Evolutionary conservation across 37 sponge, comb jelly and placozoan genomes (phyloP).

Genomic region (Sycon ciliatum): DNA sequence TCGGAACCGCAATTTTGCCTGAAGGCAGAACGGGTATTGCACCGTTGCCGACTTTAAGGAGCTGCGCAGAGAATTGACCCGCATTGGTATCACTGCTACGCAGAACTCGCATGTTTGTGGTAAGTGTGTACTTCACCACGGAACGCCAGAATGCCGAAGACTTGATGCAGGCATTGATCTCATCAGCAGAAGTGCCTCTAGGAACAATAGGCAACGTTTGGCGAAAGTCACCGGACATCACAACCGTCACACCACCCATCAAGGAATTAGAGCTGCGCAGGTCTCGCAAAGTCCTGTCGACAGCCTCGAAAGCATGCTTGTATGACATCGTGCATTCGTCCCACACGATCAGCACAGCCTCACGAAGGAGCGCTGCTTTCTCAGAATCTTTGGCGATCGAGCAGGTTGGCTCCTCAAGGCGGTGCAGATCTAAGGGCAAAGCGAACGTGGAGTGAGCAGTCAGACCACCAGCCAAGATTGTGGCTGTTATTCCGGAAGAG

Average conservation of each 20-base stretch:
- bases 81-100: constrained; percentile 16
- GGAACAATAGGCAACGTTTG: constrained; percentile 29
- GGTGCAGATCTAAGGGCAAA: constrained; percentile 22
- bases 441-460: constrained; percentile 29
- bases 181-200: constrained; percentile 23
- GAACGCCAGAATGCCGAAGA: constrained; percentile 11
- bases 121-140: constrained; percentile 2
- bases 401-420: constrained; percentile 15
- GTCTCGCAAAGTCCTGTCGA: constrained; percentile 3
- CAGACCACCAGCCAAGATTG: constrained; percentile 16
- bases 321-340: constrained; percentile 22
- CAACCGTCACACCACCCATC: constrained; percentile 18
- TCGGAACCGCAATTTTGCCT: not conserved
- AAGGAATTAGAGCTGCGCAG: not conserved
- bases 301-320: constrained; percentile 14
- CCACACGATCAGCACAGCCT: constrained; percentile 15
- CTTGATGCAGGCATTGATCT: constrained; percentile 25
- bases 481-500: constrained; percentile 30
- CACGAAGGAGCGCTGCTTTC: constrained; percentile 14
- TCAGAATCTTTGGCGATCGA: constrained; percentile 18
- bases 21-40: not conserved
- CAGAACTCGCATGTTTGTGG: constrained; percentile 36
- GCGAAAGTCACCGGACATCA: constrained; percentile 26
- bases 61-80: not conserved
- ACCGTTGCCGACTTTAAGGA: not conserved